Base-by-base conservation (phyloP, 1,140 invertebrate genomes). In the Drosophila ficusphila region DNA sequence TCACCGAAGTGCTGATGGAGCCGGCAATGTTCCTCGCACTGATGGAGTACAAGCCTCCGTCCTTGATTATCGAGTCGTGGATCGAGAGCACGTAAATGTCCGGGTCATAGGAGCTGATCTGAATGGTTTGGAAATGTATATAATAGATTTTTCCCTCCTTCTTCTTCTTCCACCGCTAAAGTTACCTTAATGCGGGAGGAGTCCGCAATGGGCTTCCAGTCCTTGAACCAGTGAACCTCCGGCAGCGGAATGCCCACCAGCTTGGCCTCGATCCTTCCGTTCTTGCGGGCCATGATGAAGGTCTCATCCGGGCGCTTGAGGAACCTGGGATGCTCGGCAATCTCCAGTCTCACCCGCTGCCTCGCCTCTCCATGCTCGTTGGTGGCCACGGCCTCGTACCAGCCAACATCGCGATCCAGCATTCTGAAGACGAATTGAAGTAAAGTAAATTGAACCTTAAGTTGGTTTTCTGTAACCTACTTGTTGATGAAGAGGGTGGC, bases 221-320 rank as follows among this genome's bases (percentile, higher is more conserved):
- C 97, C 92, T 98, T 99, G 92, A 96, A 98, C 97, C 97, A 99
- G 90, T 97, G 98, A n/a, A 99, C 94, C 69, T 98, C 97, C 0
- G 98, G 98, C 79, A 96, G 95, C 0, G 98, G 98, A 53, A 97
- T 95, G 8, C 98, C 98, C 21, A 95, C 95, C 36, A 99, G 95
- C 46, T 96, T 93, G 36, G 98, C 98, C 86, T 96, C 95, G 25
- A 99, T 92, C 42, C 94, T 93, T 3, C 95, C 96, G 42, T 93
- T 94, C 52, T 95, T 94, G 38, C 97, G 92, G 2, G 95, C 89
- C 93, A 97, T 95, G 6, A 97, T 94, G 25, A 95, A 94, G 1
- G 94, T 94, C 90, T 99, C 97, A 49, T 97, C 95, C 0, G 96
- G 96, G 38, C 97, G 93, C 71, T 96, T 94, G 44, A 98, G 94